These are phyloP conservation scores for Nasonia longicornis DNA, from an alignment of 1,140 invertebrate species.

Conservation along the genomic window DNA sequence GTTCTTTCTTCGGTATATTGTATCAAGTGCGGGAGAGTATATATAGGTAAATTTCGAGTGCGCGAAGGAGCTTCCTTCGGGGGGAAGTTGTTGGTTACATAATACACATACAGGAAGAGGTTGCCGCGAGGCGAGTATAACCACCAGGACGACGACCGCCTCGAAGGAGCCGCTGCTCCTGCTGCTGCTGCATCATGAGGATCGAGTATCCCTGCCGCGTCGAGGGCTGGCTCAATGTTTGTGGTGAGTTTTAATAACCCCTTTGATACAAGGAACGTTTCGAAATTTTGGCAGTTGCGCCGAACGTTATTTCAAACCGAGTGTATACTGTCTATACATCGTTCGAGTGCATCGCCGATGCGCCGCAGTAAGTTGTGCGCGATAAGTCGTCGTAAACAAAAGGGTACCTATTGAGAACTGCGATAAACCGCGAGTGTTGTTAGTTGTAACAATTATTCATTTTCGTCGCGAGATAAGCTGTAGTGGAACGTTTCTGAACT, in stretches of 20 bases:
- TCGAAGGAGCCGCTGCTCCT: neutral
- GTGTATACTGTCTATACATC: neutral
- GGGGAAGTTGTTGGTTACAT: neutral
- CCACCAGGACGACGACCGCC: neutral
- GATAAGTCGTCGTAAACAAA: constrained; percentile 33
- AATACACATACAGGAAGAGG: neutral
- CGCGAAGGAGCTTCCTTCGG: neutral
- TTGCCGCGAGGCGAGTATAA: neutral
- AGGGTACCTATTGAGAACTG: neutral
- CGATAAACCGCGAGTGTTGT: constrained; percentile 21
- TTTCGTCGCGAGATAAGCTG: neutral
- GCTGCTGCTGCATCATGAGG: constrained; percentile 59
- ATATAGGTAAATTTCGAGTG: constrained; percentile 37
- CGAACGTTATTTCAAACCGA: neutral
- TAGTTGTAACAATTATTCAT: constrained; percentile 10
- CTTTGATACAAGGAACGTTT: neutral
- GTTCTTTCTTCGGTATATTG: neutral
- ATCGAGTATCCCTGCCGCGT: constrained; percentile 73
- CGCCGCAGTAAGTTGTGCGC: neutral
- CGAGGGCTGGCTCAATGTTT: constrained; percentile 75
- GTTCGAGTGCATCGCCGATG: neutral
- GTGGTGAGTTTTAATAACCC: constrained; percentile 65
- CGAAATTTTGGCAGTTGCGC: neutral
- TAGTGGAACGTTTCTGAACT: neutral
- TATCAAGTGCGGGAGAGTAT: neutral